Conservation (phyloP, 1,140 invertebrate genomes). For the Penaeus japonicus region DNA sequence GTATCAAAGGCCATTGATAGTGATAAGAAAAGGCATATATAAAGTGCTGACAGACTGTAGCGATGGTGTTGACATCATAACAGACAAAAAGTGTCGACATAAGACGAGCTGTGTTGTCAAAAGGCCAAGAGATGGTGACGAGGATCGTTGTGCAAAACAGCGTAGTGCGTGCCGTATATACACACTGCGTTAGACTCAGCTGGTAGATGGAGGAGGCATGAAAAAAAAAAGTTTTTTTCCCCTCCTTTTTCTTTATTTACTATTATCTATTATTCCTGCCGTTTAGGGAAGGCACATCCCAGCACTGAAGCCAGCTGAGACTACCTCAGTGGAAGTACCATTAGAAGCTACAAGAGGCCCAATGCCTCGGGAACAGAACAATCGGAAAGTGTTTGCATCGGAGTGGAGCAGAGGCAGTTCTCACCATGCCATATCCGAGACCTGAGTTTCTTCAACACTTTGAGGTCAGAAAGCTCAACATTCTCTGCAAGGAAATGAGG, state of each 20-base stretch:
- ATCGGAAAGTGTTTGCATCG: constrained; percentile 12
- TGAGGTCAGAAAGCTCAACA: constrained; percentile 46
- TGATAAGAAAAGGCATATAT: too few relatives aligned
- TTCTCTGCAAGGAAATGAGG: constrained; percentile 55
- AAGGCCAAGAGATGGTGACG: constrained; percentile 6
- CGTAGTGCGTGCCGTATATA: constrained; percentile 24
- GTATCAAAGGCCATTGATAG: too few relatives aligned
- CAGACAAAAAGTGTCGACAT: too few relatives aligned
- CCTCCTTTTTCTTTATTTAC: too few relatives aligned
- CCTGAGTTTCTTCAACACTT: constrained; percentile 54
- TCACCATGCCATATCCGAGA: constrained; percentile 58
- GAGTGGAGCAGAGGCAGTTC: constrained; percentile 42
- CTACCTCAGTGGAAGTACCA: constrained; percentile 31
- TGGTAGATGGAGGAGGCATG: too few relatives aligned
- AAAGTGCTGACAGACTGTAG: too few relatives aligned
- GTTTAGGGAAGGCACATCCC: not conserved
- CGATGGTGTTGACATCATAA: too few relatives aligned
- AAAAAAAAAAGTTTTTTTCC: too few relatives aligned
- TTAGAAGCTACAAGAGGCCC: constrained; percentile 38
- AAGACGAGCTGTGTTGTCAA: not conserved
- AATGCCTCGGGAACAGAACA: constrained; percentile 25
- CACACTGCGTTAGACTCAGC: too few relatives aligned
- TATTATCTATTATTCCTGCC: too few relatives aligned
- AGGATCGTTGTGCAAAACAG: constrained; percentile 26
- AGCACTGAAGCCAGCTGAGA: too few relatives aligned